Base-by-base conservation (phyloP, 2,888 invertebrate genomes). In the Dendrolimus pini region DNA sequence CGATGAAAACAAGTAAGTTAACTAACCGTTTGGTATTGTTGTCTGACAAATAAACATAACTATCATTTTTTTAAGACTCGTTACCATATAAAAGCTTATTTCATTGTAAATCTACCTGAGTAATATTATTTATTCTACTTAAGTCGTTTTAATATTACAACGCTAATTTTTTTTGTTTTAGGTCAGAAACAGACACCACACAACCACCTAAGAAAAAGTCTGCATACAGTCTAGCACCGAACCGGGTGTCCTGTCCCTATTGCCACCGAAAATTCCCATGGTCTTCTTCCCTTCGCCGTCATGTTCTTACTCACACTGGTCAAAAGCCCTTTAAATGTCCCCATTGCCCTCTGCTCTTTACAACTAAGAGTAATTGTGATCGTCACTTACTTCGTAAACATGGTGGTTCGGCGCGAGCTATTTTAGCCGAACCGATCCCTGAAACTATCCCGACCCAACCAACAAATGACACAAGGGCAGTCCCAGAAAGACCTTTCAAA, bases 311-410 rank as follows among this genome's bases (percentile, higher is more conserved):
- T 0, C 99, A 99, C 80, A 99, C 98, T 0, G 98, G 96, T 1
- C 98, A 98, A 78, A 99, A 99, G 77, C 99, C 99, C 0, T 99
- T 96, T 90, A 97, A 98, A 77, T 99, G 99, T 82, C 95, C 96
- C 0, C 95, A 97, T 74, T 99, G 99, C 78, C 96, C 97, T 0
- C 92, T 98, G 9, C 93, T 97, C 1, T 99, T 99, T 82, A 99
- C 98, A 52, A 99, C 98, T 1, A 99, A 99, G 80, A 98, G 98
- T 9, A 99, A 99, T 85, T 97, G 99, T 80, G 99, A 99, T 77
- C 95, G 99, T 10, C 99, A 99, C 80, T 87, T 99, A 60, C 85
- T 97, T 57, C 92, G 98, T 52, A 98, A 98, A 75, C 98, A 98
- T 76, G 90, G 91, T 54, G 82, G 91, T 60, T 81, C 91, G 58